Evolutionary conservation across 1,140 invertebrate genomes (phyloP), one percentile per base, ranked within the genome.

Genomic region (Chironomus striatipennis): DNA sequence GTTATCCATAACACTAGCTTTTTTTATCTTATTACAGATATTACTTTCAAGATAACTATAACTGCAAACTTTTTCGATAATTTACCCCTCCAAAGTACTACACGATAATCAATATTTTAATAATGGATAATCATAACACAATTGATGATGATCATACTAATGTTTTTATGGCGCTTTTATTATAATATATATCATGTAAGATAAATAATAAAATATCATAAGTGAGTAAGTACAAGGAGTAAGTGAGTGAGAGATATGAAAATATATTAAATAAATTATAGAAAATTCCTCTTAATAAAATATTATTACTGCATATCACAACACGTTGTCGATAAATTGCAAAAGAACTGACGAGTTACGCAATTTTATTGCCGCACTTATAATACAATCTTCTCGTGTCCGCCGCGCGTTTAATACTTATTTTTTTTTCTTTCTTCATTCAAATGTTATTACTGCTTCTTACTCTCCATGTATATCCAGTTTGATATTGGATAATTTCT

Each of bases 231-330:
- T 34, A 5, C 24, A 34, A 34, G 24, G 24, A 34, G 24, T 34
- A 34, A 34, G 24, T 34, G 24, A 34, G 24, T 34, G 24, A 34
- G 24, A 34, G 24, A 34, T 34, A 34, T 34, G 5, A 34, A 47
- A 47, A n/a, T n/a, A n/a, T 57, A 57, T 57, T 57, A 57, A 57
- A 57, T 57, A 70, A 70, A 70, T 70, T 70, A 70, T 70, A 70
- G 20, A 70, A 70, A 70, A 70, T 70, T 70, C 20, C 17, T 70
- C 9, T 20, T 70, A 70, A 70, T 70, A 70, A 70, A 70, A 70
- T 21, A 18, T 70, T 70, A 70, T 70, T 70, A 70, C 18, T 21
- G 65, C 47, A 57, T 57, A 57, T 57, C 47, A 57, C 47, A 57
- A 57, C 47, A 57, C 47, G 47, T n/a, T 57, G 47, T 57, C 18